Evolutionary conservation across 2,113 vertebrate species (phyloP).

Genomic region (Gopherus evgoodei): DNA sequence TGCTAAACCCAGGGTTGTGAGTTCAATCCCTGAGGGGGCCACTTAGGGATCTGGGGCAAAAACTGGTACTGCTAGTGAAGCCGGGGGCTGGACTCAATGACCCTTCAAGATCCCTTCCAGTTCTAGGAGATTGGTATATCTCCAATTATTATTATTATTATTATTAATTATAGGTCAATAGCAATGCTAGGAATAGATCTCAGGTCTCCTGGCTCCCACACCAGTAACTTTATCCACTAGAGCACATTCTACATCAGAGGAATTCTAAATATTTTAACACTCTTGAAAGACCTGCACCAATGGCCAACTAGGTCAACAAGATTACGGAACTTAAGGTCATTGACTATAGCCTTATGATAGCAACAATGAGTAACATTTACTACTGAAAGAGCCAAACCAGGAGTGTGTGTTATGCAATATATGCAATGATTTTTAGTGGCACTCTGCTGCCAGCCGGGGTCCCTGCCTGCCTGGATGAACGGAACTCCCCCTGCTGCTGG

Average conservation of each 20-base stretch:
- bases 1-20: too few species aligned
- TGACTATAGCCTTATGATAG: background rate
- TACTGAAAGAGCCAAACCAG: background rate
- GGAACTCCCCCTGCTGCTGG: too few species aligned
- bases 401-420: background rate
- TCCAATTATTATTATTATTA: too few species aligned
- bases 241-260: background rate
- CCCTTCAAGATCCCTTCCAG: too few species aligned
- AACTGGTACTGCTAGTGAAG: too few species aligned
- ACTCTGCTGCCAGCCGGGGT: too few species aligned
- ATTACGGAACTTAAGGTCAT: background rate
- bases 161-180: background rate
- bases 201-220: background rate
- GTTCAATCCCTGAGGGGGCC: too few species aligned
- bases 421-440: too few species aligned
- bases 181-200: background rate
- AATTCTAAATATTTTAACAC: background rate
- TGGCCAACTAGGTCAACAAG: background rate
- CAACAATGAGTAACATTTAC: background rate
- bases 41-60: too few species aligned
- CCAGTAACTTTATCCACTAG: background rate
- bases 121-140: too few species aligned
- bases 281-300: background rate
- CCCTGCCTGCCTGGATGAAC: too few species aligned
- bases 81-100: too few species aligned